A percentile compares a stretch with the other conserved stretches of the same genome.
These are phyloP conservation scores for Eristalis intricaria DNA, from an alignment of 2,888 invertebrate genomes.

Conservation along the genomic window DNA sequence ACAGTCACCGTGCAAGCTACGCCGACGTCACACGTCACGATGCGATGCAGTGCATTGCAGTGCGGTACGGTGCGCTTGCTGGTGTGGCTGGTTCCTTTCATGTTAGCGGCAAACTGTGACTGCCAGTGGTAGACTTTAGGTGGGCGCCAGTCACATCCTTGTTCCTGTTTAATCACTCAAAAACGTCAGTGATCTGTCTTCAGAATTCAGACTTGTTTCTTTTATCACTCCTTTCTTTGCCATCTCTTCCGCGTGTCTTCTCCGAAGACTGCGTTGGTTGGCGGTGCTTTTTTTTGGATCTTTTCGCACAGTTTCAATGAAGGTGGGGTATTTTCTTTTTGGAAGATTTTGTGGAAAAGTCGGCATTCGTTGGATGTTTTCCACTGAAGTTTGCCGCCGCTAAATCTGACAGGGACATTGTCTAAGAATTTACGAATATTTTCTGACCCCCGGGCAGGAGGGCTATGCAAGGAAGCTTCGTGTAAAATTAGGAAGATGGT, in stretches of 20 bases:
- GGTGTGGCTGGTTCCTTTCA: constrained; percentile 57
- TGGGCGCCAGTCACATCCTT: constrained; percentile 67
- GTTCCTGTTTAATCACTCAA: constrained; percentile 76
- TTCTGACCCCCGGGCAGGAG: too few relatives aligned
- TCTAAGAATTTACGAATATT: too few relatives aligned
- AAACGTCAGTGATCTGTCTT: constrained; percentile 75
- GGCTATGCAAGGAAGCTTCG: too few relatives aligned
- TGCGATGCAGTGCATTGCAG: background rate
- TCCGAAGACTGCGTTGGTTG: background rate
- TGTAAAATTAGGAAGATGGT: too few relatives aligned
- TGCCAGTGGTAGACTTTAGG: constrained; percentile 61
- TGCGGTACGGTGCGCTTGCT: constrained; percentile 3
- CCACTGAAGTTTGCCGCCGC: too few relatives aligned
- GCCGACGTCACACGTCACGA: background rate
- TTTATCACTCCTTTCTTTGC: background rate
- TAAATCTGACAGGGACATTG: too few relatives aligned
- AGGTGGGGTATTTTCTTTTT: too few relatives aligned
- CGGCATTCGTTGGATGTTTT: too few relatives aligned
- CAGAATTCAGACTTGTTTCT: constrained; percentile 2
- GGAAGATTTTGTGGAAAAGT: too few relatives aligned
- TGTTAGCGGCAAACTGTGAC: constrained; percentile 55
- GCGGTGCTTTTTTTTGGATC: background rate
- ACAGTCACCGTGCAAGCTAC: constrained; percentile 26
- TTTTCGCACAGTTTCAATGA: background rate
- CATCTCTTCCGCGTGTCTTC: background rate